Base-by-base conservation (phyloP, 2,113 vertebrate genomes). In the Todiramphus chloris region DNA sequence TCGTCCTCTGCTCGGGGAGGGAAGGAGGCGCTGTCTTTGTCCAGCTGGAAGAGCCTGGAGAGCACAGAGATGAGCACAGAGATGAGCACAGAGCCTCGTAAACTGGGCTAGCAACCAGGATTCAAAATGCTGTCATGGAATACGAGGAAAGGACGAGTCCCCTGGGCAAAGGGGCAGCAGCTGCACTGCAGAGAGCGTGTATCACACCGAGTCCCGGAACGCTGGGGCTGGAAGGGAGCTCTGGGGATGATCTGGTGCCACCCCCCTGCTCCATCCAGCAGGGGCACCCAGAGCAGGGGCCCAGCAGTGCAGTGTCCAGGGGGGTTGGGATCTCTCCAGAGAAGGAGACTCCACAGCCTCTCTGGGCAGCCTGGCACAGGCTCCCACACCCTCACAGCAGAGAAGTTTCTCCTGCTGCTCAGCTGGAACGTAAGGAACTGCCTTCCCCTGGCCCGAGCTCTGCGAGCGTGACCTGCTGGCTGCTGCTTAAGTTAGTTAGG, bases 31-130 rank as follows among this genome's bases (percentile, higher is more conserved):
- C 19, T 2, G 0, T 33, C n/a, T 31, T 41, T n/a, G 24, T 62
- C 16, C 53, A 25, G 39, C 33, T 88, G 86, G 46, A 25, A 23
- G 23, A 18, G 27, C 46, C 46, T 13, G 35, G 75, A 74, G 50
- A 20, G 19, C 4, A 3, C n/a, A 0, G 2, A 5, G 48, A 2
- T 9, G 87, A 30, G 37, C 46, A 7, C n/a, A 0, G 2, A 5
- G 48, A 2, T 9, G 87, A 30, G 37, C 46, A 8, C 16, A 8
- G 70, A 84, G 63, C 53, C 35, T 37, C 1, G 0, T 3, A 9
- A n/a, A 2, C 15, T 6, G 31, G 28, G 35, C 5, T 78, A 64
- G 0, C 48, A 33, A 12, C 2, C 16, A 1, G 20, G 60, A 7
- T 9, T 30, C 58, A 18, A 20, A 51, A 51, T 10, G 4, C 23